Percentiles rank a stretch among this genome's conserved stretches.
Conservation (phyloP, 2,888 invertebrate species). For the Platycheirus rosarum region DNA sequence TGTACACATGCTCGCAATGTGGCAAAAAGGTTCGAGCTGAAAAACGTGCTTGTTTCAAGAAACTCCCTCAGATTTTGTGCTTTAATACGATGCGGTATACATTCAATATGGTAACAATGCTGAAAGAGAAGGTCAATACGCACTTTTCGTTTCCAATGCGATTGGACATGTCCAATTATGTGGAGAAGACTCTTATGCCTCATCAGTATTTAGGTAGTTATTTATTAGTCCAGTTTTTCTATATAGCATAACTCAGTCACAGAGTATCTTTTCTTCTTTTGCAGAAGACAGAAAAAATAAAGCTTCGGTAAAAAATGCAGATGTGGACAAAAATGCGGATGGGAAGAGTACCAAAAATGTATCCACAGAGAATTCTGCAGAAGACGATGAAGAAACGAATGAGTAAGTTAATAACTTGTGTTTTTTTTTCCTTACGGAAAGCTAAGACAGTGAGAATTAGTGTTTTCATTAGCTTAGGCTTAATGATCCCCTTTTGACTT, state of each 20-base stretch:
- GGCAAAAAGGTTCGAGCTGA: constrained; percentile 97
- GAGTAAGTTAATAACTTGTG: constrained; percentile 88
- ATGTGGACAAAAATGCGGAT: constrained; percentile 74
- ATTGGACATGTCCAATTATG: constrained; percentile 96
- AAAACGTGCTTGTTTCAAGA: constrained; percentile 96
- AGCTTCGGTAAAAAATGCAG: constrained; percentile 75
- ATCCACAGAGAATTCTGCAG: constrained; percentile 70
- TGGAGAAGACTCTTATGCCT: constrained; percentile 96
- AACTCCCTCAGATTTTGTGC: constrained; percentile 95
- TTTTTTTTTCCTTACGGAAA: too few species aligned
- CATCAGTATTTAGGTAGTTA: constrained; percentile 91
- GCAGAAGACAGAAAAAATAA: constrained; percentile 85
- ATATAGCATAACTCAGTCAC: too few species aligned
- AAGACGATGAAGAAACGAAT: constrained; percentile 87
- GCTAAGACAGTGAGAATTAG: too few species aligned
- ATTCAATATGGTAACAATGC: constrained; percentile 98
- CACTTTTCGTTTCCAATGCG: constrained; percentile 97
- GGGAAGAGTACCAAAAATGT: constrained; percentile 47
- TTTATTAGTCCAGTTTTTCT: too few species aligned
- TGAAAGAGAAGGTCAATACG: constrained; percentile 98
- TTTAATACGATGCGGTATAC: constrained; percentile 99
- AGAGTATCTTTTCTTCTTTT: constrained; percentile 23
- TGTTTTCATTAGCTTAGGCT: too few species aligned
- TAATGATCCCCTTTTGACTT: too few species aligned
- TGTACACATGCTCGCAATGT: constrained; percentile 98